Percentiles rank a stretch among this genome's conserved stretches.
These are phyloP conservation scores for Lacerta bilineata DNA, from an alignment of 2,797 vertebrate genomes.

Conservation along the genomic window DNA sequence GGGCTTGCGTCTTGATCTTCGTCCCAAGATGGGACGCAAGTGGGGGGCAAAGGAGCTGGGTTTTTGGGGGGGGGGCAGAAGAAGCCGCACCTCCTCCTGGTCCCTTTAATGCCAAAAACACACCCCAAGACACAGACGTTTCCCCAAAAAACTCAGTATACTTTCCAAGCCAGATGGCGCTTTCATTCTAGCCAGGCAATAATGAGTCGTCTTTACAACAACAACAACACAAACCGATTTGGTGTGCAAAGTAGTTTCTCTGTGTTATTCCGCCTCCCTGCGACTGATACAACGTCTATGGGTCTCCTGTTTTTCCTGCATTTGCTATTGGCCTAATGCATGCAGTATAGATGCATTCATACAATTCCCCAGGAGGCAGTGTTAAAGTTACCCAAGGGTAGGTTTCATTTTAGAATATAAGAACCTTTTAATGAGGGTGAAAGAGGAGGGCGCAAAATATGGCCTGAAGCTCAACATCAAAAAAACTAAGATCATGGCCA, in stretches of 20 bases:
- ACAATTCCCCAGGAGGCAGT: too few species aligned
- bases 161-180: constrained; percentile 61
- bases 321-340: neutral
- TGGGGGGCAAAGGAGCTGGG: rapidly evolving
- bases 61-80: neutral
- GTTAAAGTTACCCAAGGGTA: too few species aligned
- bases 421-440: too few species aligned
- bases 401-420: too few species aligned
- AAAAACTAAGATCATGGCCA: too few species aligned
- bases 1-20: neutral
- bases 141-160: constrained; percentile 57
- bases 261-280: neutral
- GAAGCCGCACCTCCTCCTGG: constrained; percentile 23
- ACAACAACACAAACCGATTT: constrained; percentile 16
- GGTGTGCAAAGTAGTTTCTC: constrained; percentile 60
- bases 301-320: neutral
- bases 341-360: too few species aligned
- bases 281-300: constrained; percentile 30
- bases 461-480: too few species aligned
- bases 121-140: neutral
- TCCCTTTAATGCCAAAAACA: constrained; percentile 27
- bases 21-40: constrained; percentile 14
- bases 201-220: constrained; percentile 19
- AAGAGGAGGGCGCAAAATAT: too few species aligned
- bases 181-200: constrained; percentile 45